Conservation (phyloP, 1,140 invertebrate genomes). For the Chionoecetes opilio region DNA sequence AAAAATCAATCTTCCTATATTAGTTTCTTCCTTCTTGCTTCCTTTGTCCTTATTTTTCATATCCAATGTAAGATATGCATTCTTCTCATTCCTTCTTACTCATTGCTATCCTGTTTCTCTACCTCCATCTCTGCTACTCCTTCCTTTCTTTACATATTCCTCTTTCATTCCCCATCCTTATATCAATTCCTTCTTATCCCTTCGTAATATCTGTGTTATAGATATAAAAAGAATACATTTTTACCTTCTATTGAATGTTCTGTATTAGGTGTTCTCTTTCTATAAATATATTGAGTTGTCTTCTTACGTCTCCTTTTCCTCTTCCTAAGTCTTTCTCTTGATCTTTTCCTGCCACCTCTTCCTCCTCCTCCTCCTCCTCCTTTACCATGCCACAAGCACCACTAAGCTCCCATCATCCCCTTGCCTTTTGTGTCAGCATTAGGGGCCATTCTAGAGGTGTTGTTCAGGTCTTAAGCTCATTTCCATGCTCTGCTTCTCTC, state of each 20-base stretch:
- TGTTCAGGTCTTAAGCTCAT: background rate
- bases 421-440: background rate
- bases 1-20: background rate
- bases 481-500: background rate
- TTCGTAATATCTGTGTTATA: too few species aligned
- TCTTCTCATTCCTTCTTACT: slow-evolving; percentile 5
- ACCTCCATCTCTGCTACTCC: background rate
- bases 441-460: background rate
- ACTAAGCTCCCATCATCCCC: background rate
- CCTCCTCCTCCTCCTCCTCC: background rate
- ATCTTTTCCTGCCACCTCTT: background rate
- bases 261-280: background rate
- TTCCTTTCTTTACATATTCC: background rate
- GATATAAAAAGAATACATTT: too few species aligned
- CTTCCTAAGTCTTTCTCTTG: background rate
- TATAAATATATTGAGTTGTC: too few species aligned
- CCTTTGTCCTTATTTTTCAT: background rate
- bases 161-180: background rate
- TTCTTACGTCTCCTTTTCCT: background rate
- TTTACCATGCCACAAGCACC: background rate
- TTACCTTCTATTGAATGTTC: background rate
- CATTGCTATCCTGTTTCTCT: background rate
- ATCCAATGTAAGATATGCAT: too few species aligned
- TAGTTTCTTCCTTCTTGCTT: too few species aligned
- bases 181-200: background rate